Percentiles rank a stretch among this genome's conserved stretches.
Evolutionary conservation across 2,113 vertebrate species (phyloP).

Genomic region (Chionodraco myersi): DNA sequence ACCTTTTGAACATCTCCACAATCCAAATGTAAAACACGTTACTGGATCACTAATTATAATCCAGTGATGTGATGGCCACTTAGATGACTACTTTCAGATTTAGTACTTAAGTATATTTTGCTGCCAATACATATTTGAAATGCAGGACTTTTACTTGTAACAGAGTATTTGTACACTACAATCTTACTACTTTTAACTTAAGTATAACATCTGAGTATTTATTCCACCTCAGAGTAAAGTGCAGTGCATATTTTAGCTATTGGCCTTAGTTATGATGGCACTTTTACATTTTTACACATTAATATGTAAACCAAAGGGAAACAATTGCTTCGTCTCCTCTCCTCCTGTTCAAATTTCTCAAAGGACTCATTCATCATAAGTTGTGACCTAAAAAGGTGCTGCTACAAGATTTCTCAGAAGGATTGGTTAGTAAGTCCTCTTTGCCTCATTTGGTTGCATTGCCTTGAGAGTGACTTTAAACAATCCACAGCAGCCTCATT

Average conservation of each 20-base stretch:
- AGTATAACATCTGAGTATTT: no score
- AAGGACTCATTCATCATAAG: conserved; percentile 77
- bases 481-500: conserved; percentile 47
- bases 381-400: conserved; percentile 77
- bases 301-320: conserved; percentile 66
- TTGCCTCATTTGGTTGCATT: conserved; percentile 68
- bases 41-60: no score
- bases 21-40: no score
- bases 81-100: no score
- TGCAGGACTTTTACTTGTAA: no score
- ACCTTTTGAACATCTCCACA: no score
- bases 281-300: conserved; percentile 36
- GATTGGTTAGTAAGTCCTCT: conserved; percentile 63
- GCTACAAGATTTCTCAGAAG: conserved; percentile 70
- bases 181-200: no score
- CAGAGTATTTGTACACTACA: no score
- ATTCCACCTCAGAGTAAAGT: no score
- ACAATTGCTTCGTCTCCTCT: conserved; percentile 59
- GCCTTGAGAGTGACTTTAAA: conserved; percentile 59
- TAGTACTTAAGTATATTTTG: no score
- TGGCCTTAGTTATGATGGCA: conserved; percentile 25
- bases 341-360: conserved; percentile 66
- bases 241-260: conserved; percentile 28
- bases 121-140: no score
- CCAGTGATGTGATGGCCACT: no score